These are phyloP conservation scores for Gambusia holbrooki DNA, from an alignment of 2,113 vertebrate species.

Conservation along the genomic window DNA sequence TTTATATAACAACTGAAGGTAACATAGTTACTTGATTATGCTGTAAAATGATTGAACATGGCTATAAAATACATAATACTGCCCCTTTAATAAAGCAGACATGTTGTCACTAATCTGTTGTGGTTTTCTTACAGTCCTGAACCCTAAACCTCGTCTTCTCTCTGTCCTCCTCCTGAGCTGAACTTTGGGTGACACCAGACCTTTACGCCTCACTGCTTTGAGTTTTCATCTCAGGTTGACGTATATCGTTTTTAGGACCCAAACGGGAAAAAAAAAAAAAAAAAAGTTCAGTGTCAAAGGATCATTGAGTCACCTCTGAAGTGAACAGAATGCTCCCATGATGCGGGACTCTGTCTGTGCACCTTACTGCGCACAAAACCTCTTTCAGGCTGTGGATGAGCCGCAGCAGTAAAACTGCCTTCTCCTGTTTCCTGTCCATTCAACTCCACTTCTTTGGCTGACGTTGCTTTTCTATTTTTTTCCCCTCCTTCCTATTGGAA, in stretches of 20 bases:
- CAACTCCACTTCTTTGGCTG: constrained; percentile 40
- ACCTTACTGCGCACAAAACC: constrained; percentile 9
- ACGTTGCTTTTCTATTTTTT: constrained; percentile 7
- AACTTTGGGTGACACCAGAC: too few relatives aligned
- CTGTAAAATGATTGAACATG: too few relatives aligned
- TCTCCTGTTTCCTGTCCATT: constrained; percentile 51
- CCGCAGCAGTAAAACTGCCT: constrained; percentile 21
- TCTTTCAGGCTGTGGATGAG: constrained; percentile 24
- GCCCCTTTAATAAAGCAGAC: too few relatives aligned
- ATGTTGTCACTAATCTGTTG: too few relatives aligned
- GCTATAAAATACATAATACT: too few relatives aligned
- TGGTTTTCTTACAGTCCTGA: too few relatives aligned
- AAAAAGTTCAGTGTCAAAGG: background rate
- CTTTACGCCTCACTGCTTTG: too few relatives aligned
- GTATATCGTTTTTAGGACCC: background rate
- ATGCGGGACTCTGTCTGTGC: background rate
- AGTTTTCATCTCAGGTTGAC: too few relatives aligned
- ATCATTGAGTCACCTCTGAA: background rate
- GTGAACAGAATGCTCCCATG: background rate
- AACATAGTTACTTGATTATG: too few relatives aligned
- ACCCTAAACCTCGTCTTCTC: too few relatives aligned
- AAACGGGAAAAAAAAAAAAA: background rate
- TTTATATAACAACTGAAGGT: too few relatives aligned
- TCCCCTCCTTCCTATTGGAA: constrained; percentile 3
- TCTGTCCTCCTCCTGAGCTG: too few relatives aligned